These are phyloP conservation scores for Plectropomus leopardus DNA, from an alignment of 2,113 vertebrate species.

Conservation along the genomic window DNA sequence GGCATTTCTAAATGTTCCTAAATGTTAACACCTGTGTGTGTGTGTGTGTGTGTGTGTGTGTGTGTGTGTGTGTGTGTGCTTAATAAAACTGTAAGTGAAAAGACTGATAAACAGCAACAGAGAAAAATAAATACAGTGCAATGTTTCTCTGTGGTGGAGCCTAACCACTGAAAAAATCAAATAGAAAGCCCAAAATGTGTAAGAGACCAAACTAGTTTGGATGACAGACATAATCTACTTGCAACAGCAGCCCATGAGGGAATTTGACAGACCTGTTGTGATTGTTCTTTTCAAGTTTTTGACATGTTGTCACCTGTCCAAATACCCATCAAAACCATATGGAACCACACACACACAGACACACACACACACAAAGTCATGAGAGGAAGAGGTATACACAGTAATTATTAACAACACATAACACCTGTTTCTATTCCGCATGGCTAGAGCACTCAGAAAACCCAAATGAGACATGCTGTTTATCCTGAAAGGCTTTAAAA, in stretches of 20 bases:
- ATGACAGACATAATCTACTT: conserved; percentile 13
- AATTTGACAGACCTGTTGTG: conserved; percentile 41
- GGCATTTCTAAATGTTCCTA: neutral
- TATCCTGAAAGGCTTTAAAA: conserved; percentile 36
- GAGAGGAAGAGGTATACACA: conserved; percentile 37
- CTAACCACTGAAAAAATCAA: conserved; percentile 17
- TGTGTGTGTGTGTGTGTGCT: conserved; percentile 9
- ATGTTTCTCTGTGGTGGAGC: conserved; percentile 15
- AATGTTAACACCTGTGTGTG: conserved; percentile 5
- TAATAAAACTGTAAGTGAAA: conserved; percentile 17
- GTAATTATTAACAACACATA: conserved; percentile 72
- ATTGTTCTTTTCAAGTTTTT: conserved; percentile 49
- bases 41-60: conserved; percentile 24
- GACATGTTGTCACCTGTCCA: conserved; percentile 75
- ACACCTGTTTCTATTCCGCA: conserved; percentile 76
- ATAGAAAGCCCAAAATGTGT: conserved; percentile 12
- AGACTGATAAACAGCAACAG: neutral
- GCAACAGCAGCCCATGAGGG: conserved; percentile 20
- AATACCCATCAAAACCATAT: conserved; percentile 64
- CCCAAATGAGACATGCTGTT: conserved; percentile 48
- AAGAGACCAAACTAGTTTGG: conserved; percentile 3
- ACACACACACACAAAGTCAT: conserved; percentile 13
- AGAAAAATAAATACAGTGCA: neutral
- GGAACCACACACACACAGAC: conserved; percentile 63
- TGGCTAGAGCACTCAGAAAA: conserved; percentile 59